Percentiles rank a stretch among this genome's conserved stretches.
phyloP scores from a whole-genome alignment of 2,888 invertebrate genomes.

The Nasonovia ribisnigri region DNA sequence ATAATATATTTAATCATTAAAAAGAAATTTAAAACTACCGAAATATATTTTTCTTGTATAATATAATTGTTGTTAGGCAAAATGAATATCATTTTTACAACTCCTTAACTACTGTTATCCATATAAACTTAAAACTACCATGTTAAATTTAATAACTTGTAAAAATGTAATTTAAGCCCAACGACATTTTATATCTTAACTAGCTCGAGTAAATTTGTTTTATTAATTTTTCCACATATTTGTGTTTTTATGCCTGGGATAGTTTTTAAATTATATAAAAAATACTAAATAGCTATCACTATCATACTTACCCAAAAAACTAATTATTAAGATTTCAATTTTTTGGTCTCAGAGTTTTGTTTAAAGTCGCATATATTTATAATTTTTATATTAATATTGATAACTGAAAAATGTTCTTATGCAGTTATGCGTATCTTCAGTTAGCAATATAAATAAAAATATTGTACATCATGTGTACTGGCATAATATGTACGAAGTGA shows the following conservation, averaged over 20 bases:
- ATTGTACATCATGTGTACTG: neutral
- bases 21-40: too few species aligned
- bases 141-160: neutral
- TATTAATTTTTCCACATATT: neutral
- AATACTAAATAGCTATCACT: too few species aligned
- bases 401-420: neutral
- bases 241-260: neutral
- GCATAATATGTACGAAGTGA: neutral
- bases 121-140: neutral
- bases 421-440: neutral
- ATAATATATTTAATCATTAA: too few species aligned
- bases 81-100: neutral
- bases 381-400: neutral
- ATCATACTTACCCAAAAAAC: too few species aligned
- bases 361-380: neutral
- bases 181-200: neutral
- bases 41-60: too few species aligned
- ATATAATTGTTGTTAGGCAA: neutral
- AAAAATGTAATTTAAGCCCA: neutral
- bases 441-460: neutral
- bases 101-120: neutral
- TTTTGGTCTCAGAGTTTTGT: neutral
- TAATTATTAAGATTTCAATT: neutral
- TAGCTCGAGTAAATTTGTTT: neutral
- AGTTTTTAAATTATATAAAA: neutral